A percentile compares a stretch with the other conserved stretches of the same genome.
phyloP scores from a whole-genome alignment of 2,113 vertebrate species.

The Festucalex cinctus region DNA sequence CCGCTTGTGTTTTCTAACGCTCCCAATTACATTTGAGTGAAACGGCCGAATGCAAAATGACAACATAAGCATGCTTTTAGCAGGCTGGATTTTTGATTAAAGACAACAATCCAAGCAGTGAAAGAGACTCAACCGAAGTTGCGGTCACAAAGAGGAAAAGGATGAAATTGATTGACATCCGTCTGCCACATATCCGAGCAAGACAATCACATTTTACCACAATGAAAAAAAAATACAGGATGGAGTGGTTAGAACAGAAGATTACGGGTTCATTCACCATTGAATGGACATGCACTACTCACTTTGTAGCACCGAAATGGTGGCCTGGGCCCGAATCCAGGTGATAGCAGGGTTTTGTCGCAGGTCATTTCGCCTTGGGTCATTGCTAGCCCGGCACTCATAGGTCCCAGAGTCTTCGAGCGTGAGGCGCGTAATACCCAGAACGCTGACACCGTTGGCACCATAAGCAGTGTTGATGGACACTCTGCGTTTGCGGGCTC shows the following conservation, averaged over 20 bases:
- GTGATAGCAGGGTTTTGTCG: conserved; percentile 97
- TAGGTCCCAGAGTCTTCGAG: conserved; percentile 98
- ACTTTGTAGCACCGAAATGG: conserved; percentile 98
- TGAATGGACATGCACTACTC: conserved; percentile 90
- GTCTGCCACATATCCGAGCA: neutral
- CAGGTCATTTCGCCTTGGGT: conserved; percentile 94
- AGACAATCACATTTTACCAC: neutral
- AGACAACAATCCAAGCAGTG: conserved; percentile 52
- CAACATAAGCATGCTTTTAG: conserved; percentile 25
- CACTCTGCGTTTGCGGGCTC: conserved; percentile 91
- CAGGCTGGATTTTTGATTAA: conserved; percentile 62
- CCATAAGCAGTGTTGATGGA: conserved; percentile 95
- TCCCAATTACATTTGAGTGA: conserved; percentile 52
- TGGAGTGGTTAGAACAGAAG: neutral
- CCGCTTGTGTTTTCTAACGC: conserved; percentile 67
- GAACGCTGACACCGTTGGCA: conserved; percentile 93
- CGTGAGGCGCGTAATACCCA: conserved; percentile 90
- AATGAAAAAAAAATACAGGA: neutral
- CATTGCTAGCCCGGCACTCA: conserved; percentile 99
- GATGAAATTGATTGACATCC: conserved; percentile 23
- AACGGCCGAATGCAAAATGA: neutral
- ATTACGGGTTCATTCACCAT: conserved; percentile 73
- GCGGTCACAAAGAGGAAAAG: conserved; percentile 35
- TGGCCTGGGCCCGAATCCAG: conserved; percentile 99
- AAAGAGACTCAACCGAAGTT: conserved; percentile 19